phyloP scores from a whole-genome alignment of 2,797 vertebrate species.

The Novumbra hubbsi region DNA sequence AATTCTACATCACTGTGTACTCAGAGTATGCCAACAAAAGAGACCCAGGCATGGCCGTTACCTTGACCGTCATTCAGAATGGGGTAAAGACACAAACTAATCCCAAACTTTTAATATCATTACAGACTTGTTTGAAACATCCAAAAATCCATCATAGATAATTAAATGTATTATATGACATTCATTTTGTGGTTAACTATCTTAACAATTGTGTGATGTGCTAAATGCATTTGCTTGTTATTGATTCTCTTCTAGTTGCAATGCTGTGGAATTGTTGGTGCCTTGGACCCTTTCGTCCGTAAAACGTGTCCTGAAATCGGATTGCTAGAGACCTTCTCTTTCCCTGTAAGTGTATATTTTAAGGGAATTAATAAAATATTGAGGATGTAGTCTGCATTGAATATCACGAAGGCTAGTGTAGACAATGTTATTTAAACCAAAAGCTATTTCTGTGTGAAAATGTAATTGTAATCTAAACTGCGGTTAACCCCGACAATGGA shows the following conservation, averaged over 20 bases:
- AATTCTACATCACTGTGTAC: too few species aligned
- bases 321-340: not conserved
- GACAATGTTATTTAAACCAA: too few species aligned
- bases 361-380: not conserved
- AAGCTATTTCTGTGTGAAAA: too few species aligned
- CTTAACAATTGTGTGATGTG: not conserved
- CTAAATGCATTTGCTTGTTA: not conserved
- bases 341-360: slow-evolving; percentile 58
- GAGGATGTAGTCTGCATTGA: too few species aligned
- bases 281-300: slow-evolving; percentile 33
- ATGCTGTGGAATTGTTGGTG: slow-evolving; percentile 66
- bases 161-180: not conserved
- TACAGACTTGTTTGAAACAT: not conserved
- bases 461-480: too few species aligned
- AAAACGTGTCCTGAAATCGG: slow-evolving; percentile 49
- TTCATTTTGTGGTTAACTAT: not conserved
- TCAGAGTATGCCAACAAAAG: too few species aligned
- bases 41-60: too few species aligned
- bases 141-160: not conserved
- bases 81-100: too few species aligned
- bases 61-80: too few species aligned
- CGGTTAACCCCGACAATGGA: too few species aligned
- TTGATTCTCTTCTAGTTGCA: slow-evolving; percentile 56
- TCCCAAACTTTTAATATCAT: too few species aligned
- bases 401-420: too few species aligned